These are phyloP conservation scores for Acleris emargana DNA, from an alignment of 2,888 invertebrate species.

Conservation along the genomic window DNA sequence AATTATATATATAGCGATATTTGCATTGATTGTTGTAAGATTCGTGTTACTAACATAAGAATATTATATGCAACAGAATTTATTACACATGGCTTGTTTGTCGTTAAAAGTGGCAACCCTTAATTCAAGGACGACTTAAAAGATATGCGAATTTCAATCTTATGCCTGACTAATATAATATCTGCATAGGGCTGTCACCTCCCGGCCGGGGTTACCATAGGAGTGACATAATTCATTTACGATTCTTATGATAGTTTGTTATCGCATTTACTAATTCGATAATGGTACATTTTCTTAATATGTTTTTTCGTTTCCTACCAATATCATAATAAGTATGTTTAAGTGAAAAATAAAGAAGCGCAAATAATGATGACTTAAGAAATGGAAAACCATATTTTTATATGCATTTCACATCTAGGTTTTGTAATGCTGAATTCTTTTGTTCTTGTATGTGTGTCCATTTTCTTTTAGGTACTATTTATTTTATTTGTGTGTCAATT, in stretches of 20 bases:
- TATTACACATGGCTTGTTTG: neutral
- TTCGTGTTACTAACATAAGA: neutral
- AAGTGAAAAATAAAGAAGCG: slow-evolving; percentile 12
- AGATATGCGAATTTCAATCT: too few relatives aligned
- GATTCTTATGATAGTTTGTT: neutral
- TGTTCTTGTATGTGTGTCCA: too few relatives aligned
- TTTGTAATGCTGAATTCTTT: too few relatives aligned
- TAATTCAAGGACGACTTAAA: too few relatives aligned
- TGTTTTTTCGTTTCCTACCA: slow-evolving; percentile 12
- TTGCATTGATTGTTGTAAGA: slow-evolving; percentile 25
- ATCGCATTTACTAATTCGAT: slow-evolving; percentile 23
- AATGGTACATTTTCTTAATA: neutral
- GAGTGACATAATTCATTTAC: neutral
- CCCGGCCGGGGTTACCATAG: too few relatives aligned
- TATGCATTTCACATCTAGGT: neutral
- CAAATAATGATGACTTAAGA: neutral
- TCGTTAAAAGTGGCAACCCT: too few relatives aligned
- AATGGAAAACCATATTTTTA: neutral
- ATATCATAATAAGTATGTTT: slow-evolving; percentile 27
- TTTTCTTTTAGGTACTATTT: too few relatives aligned
- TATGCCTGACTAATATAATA: too few relatives aligned
- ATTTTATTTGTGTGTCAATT: too few relatives aligned
- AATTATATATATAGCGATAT: slow-evolving; percentile 31
- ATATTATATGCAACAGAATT: neutral
- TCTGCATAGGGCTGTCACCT: neutral